Conservation (phyloP, 2,797 vertebrate species). For the Microcaecilia unicolor region DNA sequence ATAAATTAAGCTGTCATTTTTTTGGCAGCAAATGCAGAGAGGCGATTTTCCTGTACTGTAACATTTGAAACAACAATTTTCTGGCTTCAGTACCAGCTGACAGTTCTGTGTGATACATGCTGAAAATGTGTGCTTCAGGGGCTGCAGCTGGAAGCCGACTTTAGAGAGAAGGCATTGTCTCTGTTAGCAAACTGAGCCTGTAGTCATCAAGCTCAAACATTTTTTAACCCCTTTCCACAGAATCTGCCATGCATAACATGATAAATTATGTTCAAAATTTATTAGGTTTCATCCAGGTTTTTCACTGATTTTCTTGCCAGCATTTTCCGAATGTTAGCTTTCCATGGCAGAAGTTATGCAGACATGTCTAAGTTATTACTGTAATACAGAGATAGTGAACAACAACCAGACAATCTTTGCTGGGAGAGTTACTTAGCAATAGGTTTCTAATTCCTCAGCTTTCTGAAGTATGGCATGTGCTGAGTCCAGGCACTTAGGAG, state of each 20-base stretch:
- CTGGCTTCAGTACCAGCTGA: slow-evolving; percentile 65
- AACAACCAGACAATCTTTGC: too few species aligned
- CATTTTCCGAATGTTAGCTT: too few species aligned
- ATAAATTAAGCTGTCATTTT: slow-evolving; percentile 83
- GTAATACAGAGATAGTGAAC: too few species aligned
- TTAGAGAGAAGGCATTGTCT: slow-evolving; percentile 50
- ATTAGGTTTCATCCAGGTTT: slow-evolving; percentile 21
- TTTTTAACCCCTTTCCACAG: slow-evolving; percentile 27
- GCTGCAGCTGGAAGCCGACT: slow-evolving; percentile 54
- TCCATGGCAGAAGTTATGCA: too few species aligned
- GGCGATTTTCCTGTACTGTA: slow-evolving; percentile 77
- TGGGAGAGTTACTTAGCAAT: too few species aligned
- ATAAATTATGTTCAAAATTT: slow-evolving; percentile 27
- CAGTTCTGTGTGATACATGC: slow-evolving; percentile 67
- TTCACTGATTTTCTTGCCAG: slow-evolving; percentile 15
- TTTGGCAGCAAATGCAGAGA: slow-evolving; percentile 74
- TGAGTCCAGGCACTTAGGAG: too few species aligned
- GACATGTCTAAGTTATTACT: too few species aligned
- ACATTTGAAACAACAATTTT: slow-evolving; percentile 75
- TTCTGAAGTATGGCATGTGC: too few species aligned
- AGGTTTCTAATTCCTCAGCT: too few species aligned
- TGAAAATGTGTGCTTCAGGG: slow-evolving; percentile 47
- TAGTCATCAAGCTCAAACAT: slow-evolving; percentile 9
- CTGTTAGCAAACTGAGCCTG: slow-evolving; percentile 48
- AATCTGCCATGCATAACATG: slow-evolving; percentile 17